These are phyloP conservation scores for Paramormyrops kingsleyae DNA, from an alignment of 2,113 vertebrate genomes.

Conservation along the genomic window DNA sequence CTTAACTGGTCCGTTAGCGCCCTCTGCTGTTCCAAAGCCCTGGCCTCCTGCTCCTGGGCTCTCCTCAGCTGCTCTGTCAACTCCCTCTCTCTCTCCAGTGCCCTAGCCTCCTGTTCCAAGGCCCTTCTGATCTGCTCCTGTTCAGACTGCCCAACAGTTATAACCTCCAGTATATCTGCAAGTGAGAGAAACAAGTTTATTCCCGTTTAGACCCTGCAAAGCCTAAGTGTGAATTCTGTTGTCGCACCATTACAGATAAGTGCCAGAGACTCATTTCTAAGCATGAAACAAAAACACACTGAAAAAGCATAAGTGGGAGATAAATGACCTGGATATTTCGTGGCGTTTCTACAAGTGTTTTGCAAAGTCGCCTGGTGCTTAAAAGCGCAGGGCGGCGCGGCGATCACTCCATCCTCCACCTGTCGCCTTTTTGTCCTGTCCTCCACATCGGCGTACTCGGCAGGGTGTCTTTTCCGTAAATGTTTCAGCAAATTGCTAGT, in stretches of 20 bases:
- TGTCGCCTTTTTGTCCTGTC: not conserved
- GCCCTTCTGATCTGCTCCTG: conserved; percentile 10
- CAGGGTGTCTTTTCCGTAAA: conserved; percentile 16
- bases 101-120: conserved; percentile 15
- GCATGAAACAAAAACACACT: not conserved
- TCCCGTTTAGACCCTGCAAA: not conserved
- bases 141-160: conserved; percentile 16
- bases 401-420: not conserved
- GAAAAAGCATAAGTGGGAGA: not conserved
- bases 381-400: not conserved
- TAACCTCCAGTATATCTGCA: conserved; percentile 10
- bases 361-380: not conserved
- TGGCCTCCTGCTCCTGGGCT: conserved; percentile 22
- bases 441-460: conserved; percentile 16
- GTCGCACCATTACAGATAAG: not conserved
- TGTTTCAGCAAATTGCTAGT: conserved; percentile 20
- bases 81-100: conserved; percentile 20
- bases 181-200: not conserved
- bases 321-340: conserved; percentile 1
- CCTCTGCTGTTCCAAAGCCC: conserved; percentile 20
- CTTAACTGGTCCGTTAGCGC: conserved; percentile 16
- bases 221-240: not conserved
- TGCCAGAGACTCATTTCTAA: not conserved
- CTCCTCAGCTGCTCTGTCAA: conserved; percentile 19
- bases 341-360: not conserved